phyloP scores from a whole-genome alignment of 1,140 invertebrate genomes.

The Polyergus mexicanus region DNA sequence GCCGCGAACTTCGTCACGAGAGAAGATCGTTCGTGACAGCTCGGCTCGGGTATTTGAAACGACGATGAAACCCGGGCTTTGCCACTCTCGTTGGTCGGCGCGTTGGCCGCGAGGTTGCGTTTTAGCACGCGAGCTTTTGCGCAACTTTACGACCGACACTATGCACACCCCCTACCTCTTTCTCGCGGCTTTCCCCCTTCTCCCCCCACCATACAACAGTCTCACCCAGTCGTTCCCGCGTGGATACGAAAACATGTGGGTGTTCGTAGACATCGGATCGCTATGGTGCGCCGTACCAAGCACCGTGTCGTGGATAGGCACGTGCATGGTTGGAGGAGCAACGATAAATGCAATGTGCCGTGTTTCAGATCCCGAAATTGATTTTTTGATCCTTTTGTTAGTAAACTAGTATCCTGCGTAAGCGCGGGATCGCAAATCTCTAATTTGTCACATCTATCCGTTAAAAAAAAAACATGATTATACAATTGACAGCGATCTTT shows the following conservation, averaged over 20 bases:
- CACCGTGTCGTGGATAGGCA: slow-evolving; percentile 57
- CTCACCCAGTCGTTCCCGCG: slow-evolving; percentile 6
- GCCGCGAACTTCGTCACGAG: slow-evolving; percentile 62
- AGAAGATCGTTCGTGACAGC: slow-evolving; percentile 64
- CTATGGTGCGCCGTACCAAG: slow-evolving; percentile 64
- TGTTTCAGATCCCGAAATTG: slow-evolving; percentile 35
- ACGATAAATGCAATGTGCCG: slow-evolving; percentile 46
- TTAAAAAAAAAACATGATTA: neutral
- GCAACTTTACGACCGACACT: slow-evolving; percentile 66
- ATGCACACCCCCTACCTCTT: slow-evolving; percentile 50
- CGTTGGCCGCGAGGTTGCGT: slow-evolving; percentile 53
- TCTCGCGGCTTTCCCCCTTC: slow-evolving; percentile 14
- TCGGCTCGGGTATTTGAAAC: slow-evolving; percentile 53
- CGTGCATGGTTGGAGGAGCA: slow-evolving; percentile 54
- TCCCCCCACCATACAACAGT: neutral
- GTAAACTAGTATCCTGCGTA: neutral
- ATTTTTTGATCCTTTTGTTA: slow-evolving; percentile 37
- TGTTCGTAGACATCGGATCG: slow-evolving; percentile 45
- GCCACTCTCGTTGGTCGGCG: slow-evolving; percentile 57
- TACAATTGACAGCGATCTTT: neutral
- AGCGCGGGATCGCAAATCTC: neutral
- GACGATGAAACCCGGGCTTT: slow-evolving; percentile 63
- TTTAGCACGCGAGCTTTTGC: slow-evolving; percentile 67
- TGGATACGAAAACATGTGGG: slow-evolving; percentile 55
- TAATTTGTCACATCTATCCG: neutral